phyloP scores from a whole-genome alignment of 1,140 invertebrate genomes.

The Tetragnatha versicolor region DNA sequence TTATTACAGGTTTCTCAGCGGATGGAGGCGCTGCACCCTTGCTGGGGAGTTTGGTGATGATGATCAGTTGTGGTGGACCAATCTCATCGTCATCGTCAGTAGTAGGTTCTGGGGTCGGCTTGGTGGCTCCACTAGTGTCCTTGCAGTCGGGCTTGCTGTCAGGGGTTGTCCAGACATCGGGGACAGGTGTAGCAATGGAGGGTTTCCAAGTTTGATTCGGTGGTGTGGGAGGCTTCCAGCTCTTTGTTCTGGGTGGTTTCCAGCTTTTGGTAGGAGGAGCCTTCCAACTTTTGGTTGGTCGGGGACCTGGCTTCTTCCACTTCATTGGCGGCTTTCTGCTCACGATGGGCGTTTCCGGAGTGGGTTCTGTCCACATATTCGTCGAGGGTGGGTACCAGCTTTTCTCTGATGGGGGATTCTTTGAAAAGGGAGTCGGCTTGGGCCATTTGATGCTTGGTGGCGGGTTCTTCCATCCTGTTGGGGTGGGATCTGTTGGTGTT shows the following conservation, averaged over 20 bases:
- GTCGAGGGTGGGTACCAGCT: slow-evolving; percentile 24
- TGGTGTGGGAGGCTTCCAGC: slow-evolving; percentile 19
- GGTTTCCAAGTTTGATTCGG: slow-evolving; percentile 34
- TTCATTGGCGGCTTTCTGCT: slow-evolving; percentile 34
- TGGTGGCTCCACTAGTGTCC: neutral
- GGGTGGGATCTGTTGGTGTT: neutral
- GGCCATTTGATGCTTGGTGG: neutral
- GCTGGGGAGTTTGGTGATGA: slow-evolving; percentile 33
- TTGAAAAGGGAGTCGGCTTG: neutral
- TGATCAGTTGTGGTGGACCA: slow-evolving; percentile 24
- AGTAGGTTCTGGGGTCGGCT: neutral
- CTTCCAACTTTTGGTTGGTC: slow-evolving; percentile 24
- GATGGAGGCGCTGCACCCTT: neutral
- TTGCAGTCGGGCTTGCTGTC: slow-evolving; percentile 33
- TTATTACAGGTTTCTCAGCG: slow-evolving; percentile 5
- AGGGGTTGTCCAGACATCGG: slow-evolving; percentile 15
- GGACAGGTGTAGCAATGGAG: slow-evolving; percentile 26
- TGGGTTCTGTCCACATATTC: slow-evolving; percentile 4
- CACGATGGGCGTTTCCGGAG: neutral
- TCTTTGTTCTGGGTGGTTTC: slow-evolving; percentile 40
- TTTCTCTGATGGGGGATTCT: neutral
- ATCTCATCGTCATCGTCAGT: slow-evolving; percentile 10
- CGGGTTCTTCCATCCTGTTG: neutral
- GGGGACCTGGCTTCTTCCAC: slow-evolving; percentile 30
- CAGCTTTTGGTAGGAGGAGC: slow-evolving; percentile 38